Conservation (phyloP, 2,888 invertebrate species). For the Thymelicus lineola region DNA sequence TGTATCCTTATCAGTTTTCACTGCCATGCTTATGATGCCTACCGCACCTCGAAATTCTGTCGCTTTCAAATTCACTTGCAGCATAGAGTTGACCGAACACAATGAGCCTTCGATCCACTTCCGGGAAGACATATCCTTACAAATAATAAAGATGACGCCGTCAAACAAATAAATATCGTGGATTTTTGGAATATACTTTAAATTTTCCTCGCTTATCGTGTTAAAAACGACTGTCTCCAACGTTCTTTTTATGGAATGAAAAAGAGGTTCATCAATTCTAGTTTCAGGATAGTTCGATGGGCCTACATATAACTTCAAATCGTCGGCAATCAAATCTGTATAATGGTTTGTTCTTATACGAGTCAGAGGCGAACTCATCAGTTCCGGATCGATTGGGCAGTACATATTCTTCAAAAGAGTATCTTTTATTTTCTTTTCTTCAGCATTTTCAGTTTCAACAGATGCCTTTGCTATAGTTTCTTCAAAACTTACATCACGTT, state of each 20-base stretch:
- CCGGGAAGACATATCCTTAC: conserved; percentile 60
- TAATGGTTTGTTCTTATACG: conserved; percentile 71
- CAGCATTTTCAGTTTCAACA: conserved; percentile 50
- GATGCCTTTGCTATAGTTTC: conserved; percentile 50
- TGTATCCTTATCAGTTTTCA: conserved; percentile 59
- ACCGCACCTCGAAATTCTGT: conserved; percentile 79
- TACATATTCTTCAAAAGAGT: conserved; percentile 65
- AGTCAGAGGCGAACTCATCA: conserved; percentile 62
- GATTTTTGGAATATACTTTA: conserved; percentile 59
- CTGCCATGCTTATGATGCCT: conserved; percentile 71
- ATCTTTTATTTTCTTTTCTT: conserved; percentile 53
- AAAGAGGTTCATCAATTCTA: conserved; percentile 66
- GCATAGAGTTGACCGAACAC: conserved; percentile 51
- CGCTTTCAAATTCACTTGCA: conserved; percentile 61
- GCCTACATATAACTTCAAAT: conserved; percentile 72
- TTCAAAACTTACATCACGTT: conserved; percentile 65
- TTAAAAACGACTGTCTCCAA: conserved; percentile 63
- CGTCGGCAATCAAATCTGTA: conserved; percentile 69
- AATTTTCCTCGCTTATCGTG: conserved; percentile 48
- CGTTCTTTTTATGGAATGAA: conserved; percentile 62
- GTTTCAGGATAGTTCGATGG: conserved; percentile 72
- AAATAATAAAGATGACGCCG: conserved; percentile 76
- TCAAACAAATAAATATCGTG: conserved; percentile 77
- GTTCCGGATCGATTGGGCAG: conserved; percentile 60
- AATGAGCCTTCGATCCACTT: conserved; percentile 64